Conservation (phyloP, 2,113 vertebrate species). For the Daphoenositta chrysoptera region DNA sequence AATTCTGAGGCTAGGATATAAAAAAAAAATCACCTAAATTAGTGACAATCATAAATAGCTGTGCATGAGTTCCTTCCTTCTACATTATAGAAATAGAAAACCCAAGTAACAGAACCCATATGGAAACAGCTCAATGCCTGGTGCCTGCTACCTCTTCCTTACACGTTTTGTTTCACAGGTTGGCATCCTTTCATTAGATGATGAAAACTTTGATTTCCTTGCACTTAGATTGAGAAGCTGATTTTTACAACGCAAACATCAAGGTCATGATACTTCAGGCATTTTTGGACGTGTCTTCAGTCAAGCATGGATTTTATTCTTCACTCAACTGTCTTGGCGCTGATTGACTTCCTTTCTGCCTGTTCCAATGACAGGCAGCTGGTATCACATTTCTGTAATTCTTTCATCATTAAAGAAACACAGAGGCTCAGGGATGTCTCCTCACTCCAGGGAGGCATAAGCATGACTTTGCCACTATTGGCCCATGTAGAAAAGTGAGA, state of each 20-base stretch:
- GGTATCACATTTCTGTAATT: neutral
- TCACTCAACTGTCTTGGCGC: neutral
- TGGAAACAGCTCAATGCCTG: neutral
- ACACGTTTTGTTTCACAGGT: neutral
- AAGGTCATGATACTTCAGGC: neutral
- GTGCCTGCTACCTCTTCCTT: neutral
- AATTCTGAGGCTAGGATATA: neutral
- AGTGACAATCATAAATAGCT: neutral
- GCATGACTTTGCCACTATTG: neutral
- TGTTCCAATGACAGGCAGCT: neutral
- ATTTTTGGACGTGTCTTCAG: neutral
- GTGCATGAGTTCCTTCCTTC: neutral
- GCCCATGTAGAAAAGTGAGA: neutral
- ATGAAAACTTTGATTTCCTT: neutral
- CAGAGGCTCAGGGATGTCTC: neutral
- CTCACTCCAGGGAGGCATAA: neutral
- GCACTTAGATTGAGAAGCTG: neutral
- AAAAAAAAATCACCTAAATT: neutral
- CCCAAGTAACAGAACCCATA: neutral
- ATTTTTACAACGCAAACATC: neutral
- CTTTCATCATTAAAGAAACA: neutral
- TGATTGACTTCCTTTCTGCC: slow-evolving; percentile 15
- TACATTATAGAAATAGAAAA: neutral
- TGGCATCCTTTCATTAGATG: neutral
- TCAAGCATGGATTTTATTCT: slow-evolving; percentile 6